Percentiles rank a stretch among this genome's conserved stretches.
Conservation (phyloP, 2,113 vertebrate genomes). For the Cebus imitator region DNA sequence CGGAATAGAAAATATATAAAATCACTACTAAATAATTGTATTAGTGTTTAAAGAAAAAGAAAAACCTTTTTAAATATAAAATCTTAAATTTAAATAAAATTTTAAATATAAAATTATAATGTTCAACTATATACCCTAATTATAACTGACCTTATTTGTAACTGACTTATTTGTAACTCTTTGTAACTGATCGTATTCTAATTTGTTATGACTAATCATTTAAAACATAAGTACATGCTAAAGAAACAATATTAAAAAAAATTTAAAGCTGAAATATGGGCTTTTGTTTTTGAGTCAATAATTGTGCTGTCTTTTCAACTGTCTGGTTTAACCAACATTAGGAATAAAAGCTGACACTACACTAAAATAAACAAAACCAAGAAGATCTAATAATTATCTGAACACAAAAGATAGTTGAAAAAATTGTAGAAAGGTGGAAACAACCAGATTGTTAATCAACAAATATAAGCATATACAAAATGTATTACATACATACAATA, state of each 20-base stretch:
- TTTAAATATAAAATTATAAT: background rate
- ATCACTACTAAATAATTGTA: background rate
- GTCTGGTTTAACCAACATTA: background rate
- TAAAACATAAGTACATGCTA: background rate
- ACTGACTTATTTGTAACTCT: background rate
- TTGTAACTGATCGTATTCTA: background rate
- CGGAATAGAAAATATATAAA: background rate
- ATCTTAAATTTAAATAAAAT: background rate
- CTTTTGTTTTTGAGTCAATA: background rate
- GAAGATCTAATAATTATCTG: background rate
- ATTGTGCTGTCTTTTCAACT: background rate
- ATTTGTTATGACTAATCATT: background rate
- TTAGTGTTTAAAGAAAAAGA: background rate
- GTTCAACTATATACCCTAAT: background rate
- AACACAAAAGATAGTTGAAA: background rate
- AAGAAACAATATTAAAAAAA: background rate
- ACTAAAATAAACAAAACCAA: background rate
- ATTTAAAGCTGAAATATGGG: background rate
- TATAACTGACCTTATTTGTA: background rate
- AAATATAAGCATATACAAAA: background rate
- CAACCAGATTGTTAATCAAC: background rate
- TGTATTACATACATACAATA: background rate
- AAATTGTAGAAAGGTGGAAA: background rate
- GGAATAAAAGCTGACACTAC: background rate
- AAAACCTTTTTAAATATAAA: background rate